Percentiles rank a stretch among this genome's conserved stretches.
These are phyloP conservation scores for Apocheima hispidaria DNA, from an alignment of 2,888 invertebrate genomes.

Conservation along the genomic window DNA sequence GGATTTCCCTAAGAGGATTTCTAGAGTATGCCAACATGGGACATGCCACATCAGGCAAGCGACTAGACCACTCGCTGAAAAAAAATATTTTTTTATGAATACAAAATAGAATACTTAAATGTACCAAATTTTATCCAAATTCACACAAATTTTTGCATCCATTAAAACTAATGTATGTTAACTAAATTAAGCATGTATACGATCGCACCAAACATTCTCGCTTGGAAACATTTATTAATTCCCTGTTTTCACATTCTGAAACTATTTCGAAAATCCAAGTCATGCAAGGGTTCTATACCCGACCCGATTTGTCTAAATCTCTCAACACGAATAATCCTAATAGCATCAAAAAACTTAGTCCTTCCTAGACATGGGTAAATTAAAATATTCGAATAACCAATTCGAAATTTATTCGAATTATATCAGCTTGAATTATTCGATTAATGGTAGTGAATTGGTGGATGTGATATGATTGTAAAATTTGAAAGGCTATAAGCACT, in stretches of 20 bases:
- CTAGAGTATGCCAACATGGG: too few species aligned
- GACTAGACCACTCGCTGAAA: too few species aligned
- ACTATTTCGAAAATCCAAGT: conserved; percentile 8
- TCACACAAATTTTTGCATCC: too few species aligned
- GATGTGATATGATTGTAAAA: too few species aligned
- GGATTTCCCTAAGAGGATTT: too few species aligned
- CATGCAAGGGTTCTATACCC: conserved; percentile 11
- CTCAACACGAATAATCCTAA: conserved; percentile 39
- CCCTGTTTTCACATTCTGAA: conserved; percentile 3
- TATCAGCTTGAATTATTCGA: neutral
- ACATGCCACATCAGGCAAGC: too few species aligned
- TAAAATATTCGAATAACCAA: neutral
- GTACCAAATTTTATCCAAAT: too few species aligned
- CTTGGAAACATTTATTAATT: neutral
- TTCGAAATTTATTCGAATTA: neutral
- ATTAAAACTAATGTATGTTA: too few species aligned
- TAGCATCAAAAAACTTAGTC: conserved; percentile 43
- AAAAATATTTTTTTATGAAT: too few species aligned
- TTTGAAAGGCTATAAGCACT: too few species aligned
- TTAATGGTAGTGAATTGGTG: neutral
- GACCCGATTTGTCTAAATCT: conserved; percentile 41
- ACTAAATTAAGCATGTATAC: too few species aligned
- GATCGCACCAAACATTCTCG: neutral
- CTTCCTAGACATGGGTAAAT: neutral
- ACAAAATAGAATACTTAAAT: too few species aligned